Evolutionary conservation across 2,888 invertebrate genomes (phyloP).

Genomic region (Fabriciana adippe): DNA sequence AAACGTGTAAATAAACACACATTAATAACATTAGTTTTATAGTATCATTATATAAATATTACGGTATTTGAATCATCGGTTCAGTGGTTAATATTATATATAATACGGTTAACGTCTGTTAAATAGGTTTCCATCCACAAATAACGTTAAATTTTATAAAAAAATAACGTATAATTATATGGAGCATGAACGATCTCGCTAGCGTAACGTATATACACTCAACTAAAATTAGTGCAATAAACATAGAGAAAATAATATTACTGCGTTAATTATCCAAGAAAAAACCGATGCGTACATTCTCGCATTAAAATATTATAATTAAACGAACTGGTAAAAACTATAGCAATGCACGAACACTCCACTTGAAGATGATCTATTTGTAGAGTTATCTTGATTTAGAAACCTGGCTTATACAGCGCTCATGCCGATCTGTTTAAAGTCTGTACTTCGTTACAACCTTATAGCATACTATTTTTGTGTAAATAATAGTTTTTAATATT

Average conservation of each 20-base stretch:
- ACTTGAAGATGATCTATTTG: slow-evolving; percentile 46
- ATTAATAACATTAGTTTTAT: no score
- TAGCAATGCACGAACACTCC: slow-evolving; percentile 35
- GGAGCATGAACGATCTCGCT: slow-evolving; percentile 2
- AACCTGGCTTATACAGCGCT: slow-evolving; percentile 33
- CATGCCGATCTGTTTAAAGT: slow-evolving; percentile 20
- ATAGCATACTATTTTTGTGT: slow-evolving; percentile 2
- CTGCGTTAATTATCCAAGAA: slow-evolving; percentile 18
- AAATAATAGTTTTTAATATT: slow-evolving; percentile 8
- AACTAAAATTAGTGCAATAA: neutral
- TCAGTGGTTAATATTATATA: slow-evolving; percentile 1
- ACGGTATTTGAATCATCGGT: neutral
- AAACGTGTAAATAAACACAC: no score
- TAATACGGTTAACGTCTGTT: neutral
- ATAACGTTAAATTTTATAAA: no score
- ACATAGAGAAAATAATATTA: slow-evolving; percentile 4
- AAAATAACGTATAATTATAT: neutral
- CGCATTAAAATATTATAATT: slow-evolving; percentile 25
- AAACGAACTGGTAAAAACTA: slow-evolving; percentile 21
- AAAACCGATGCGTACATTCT: slow-evolving; percentile 17
- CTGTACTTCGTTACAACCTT: slow-evolving; percentile 16
- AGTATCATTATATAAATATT: no score
- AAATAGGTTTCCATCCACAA: no score
- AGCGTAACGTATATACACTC: neutral
- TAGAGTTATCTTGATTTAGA: slow-evolving; percentile 43